Evolutionary conservation across 2,888 invertebrate species (phyloP).

Genomic region (Conchocele bisecta): DNA sequence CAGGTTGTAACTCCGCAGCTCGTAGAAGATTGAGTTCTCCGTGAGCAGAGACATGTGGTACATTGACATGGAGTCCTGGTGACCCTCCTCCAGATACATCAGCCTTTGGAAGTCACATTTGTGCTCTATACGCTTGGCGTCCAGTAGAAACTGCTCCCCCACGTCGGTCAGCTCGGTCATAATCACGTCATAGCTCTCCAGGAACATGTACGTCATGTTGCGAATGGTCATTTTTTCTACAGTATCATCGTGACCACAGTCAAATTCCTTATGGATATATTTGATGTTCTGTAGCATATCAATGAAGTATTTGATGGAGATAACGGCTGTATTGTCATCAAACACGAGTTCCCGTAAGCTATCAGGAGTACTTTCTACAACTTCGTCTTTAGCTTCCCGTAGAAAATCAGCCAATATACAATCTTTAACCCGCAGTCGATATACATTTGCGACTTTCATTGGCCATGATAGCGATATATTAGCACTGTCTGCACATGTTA

Average conservation of each 20-base stretch:
- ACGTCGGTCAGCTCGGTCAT: constrained; percentile 6
- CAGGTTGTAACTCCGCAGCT: constrained; percentile 53
- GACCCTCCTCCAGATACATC: constrained; percentile 59
- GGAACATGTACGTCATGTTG: constrained; percentile 50
- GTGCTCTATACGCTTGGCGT: constrained; percentile 36
- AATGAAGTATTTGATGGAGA: constrained; percentile 28
- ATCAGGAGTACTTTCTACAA: constrained; percentile 43
- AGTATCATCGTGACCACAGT: constrained; percentile 60
- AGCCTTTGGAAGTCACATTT: constrained; percentile 58
- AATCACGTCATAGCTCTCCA: constrained; percentile 10
- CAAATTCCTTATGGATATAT: constrained; percentile 42
- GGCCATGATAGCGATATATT: constrained; percentile 62
- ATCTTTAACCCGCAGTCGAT: constrained; percentile 35
- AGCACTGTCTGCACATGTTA: constrained; percentile 36
- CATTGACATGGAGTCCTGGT: constrained; percentile 42
- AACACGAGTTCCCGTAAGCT: constrained; percentile 50
- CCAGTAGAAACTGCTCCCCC: constrained; percentile 45
- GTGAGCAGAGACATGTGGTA: constrained; percentile 60
- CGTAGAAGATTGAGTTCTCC: constrained; percentile 56
- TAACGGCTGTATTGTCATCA: constrained; percentile 19
- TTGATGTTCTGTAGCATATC: constrained; percentile 22
- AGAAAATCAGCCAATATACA: constrained; percentile 55
- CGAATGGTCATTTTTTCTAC: constrained; percentile 37
- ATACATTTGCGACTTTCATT: constrained; percentile 53
- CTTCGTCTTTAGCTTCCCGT: constrained; percentile 28